Conservation (phyloP, 2,797 vertebrate genomes). For the Mormyrus hasselquistii region DNA sequence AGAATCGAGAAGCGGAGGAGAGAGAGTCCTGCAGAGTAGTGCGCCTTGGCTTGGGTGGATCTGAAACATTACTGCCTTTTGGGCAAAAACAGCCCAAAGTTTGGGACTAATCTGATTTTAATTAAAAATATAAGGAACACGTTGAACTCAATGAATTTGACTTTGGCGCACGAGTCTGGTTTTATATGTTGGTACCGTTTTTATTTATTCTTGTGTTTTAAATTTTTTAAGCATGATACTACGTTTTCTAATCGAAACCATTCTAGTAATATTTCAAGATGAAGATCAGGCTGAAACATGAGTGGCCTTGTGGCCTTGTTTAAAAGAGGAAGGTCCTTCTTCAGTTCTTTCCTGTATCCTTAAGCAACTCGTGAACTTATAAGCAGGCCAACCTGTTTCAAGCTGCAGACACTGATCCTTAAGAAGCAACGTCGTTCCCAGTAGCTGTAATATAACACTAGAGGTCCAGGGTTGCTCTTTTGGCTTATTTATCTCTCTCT, state of each 20-base stretch:
- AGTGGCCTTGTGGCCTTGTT: neutral
- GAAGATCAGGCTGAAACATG: neutral
- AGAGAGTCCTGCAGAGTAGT: neutral
- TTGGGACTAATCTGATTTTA: conserved; percentile 4
- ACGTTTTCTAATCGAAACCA: neutral
- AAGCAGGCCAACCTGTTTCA: neutral
- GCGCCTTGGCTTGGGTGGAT: neutral
- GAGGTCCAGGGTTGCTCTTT: neutral
- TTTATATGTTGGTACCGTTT: neutral
- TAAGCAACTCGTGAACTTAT: neutral
- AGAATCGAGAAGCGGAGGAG: neutral
- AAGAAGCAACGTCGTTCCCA: neutral
- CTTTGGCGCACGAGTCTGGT: neutral
- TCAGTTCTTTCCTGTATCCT: neutral
- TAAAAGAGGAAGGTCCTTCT: neutral
- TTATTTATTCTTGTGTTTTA: neutral
- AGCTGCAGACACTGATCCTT: neutral
- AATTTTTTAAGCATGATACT: neutral
- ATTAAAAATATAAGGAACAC: neutral
- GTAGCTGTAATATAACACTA: neutral
- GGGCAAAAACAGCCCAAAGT: too few relatives aligned
- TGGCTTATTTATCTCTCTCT: conserved; percentile 11
- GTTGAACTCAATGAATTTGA: neutral
- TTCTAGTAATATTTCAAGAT: neutral
- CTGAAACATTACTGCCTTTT: neutral